A percentile compares a stretch with the other conserved stretches of the same genome.
Conservation (phyloP, 2,797 vertebrate genomes). For the Morus bassanus region DNA sequence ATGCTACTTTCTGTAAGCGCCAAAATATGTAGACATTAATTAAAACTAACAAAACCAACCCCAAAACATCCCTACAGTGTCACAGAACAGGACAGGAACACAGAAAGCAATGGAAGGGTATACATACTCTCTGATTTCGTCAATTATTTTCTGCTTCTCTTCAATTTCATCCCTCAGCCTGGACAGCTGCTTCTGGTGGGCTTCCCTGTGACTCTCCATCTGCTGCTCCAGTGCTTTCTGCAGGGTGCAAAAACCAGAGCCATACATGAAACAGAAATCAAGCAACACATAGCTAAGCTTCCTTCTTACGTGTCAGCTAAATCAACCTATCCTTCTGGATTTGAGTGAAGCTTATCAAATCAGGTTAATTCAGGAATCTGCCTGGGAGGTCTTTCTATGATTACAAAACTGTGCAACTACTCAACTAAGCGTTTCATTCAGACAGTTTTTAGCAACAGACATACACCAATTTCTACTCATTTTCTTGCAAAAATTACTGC, state of each 20-base stretch:
- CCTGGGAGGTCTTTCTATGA: not conserved
- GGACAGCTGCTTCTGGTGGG: constrained; percentile 93
- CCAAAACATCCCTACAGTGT: not conserved
- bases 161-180: constrained; percentile 92
- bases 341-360: not conserved
- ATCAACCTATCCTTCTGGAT: not conserved
- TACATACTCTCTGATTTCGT: constrained; percentile 89
- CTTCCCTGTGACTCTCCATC: constrained; percentile 95
- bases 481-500: not conserved
- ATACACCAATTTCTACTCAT: not conserved
- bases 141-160: constrained; percentile 87
- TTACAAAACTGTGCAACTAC: not conserved
- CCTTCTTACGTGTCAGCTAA: not conserved
- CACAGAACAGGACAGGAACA: not conserved
- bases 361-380: not conserved
- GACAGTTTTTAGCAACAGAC: not conserved
- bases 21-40: not conserved
- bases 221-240: constrained; percentile 93
- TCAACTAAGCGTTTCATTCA: not conserved
- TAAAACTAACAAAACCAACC: not conserved
- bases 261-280: not conserved
- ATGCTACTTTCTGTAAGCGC: not conserved
- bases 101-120: not conserved
- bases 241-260: not conserved
- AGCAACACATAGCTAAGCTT: not conserved